Evolutionary conservation across 1,140 invertebrate species (phyloP), one percentile per base, ranked within the genome.

Genomic region (Dendrolimus kikuchii): DNA sequence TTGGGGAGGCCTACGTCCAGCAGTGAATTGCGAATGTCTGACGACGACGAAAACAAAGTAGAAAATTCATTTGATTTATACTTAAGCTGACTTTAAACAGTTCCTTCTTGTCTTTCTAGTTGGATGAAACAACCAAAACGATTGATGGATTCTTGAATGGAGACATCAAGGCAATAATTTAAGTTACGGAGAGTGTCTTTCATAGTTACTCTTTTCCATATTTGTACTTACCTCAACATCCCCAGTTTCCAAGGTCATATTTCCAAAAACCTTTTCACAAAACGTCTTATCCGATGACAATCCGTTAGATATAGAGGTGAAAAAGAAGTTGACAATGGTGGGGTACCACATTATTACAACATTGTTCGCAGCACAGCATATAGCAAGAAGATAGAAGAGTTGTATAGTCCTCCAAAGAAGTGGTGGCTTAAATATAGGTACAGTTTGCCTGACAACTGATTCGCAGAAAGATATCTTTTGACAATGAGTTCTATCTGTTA

Each of bases 311-410:
- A 66, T 36, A 0, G 70, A 65, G 3, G 68, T 69, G 48, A 77
- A 79, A 38, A 73, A 72, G 5, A 57, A 50, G 36, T 79, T 74
- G 37, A 75, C 62, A 38, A 77, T 66, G 5, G 65, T 68, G 0
- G 76, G 69, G 9, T 60, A 75, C 71, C 71, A 74, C 71, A 77
- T 68, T 0, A 64, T 8, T 40, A 77, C 67, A 4, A 62, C 61
- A 36, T 74, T 77, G 51, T 71, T 72, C 6, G 63, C 68, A 8
- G 48, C 50, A 54, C 55, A 65, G 10, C 64, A 63, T 10, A 77
- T 9, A 2, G 57, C 47, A 36, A 77, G 23, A 5, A 77, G 37
- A 40, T 66, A 74, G 46, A 60, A 74, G 1, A 74, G 52, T 42
- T 69, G 62, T 4, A 67, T 3, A 2, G 71, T 71, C 8, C 57